Conservation (phyloP, 1,140 invertebrate genomes). For the Bombyx mandarina region DNA sequence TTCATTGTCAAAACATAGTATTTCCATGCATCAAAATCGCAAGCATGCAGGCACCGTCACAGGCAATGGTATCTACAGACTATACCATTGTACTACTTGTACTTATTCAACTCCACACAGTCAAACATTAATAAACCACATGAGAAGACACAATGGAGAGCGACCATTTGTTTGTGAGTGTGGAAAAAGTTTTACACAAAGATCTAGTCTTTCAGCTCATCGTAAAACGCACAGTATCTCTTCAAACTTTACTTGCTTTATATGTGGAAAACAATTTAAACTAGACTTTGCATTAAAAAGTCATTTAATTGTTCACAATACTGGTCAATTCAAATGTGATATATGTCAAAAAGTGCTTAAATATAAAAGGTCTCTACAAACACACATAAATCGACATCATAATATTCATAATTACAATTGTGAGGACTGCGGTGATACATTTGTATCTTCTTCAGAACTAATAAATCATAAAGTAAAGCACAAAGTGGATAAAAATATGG, state of each 20-base stretch:
- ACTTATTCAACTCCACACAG: constrained; percentile 60
- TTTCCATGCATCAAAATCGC: constrained; percentile 47
- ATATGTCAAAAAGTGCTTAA: constrained; percentile 56
- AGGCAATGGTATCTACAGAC: constrained; percentile 44
- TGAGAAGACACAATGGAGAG: constrained; percentile 70
- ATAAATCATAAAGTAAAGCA: constrained; percentile 62
- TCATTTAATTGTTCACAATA: constrained; percentile 55
- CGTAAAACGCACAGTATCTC: constrained; percentile 62
- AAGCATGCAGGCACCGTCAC: constrained; percentile 49
- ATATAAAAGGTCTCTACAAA: constrained; percentile 48
- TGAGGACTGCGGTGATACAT: constrained; percentile 62
- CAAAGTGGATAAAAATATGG: constrained; percentile 37
- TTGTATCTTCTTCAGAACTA: constrained; percentile 61
- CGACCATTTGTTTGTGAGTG: constrained; percentile 72
- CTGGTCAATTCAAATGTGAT: constrained; percentile 37
- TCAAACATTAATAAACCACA: constrained; percentile 62
- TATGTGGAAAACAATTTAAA: constrained; percentile 76
- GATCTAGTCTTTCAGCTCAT: constrained; percentile 63
- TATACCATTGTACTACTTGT: constrained; percentile 59
- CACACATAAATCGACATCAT: constrained; percentile 60
- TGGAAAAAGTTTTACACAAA: constrained; percentile 73
- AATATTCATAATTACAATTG: constrained; percentile 65
- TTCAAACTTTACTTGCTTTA: constrained; percentile 72
- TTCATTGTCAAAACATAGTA: constrained; percentile 37
- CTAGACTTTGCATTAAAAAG: constrained; percentile 58